A percentile compares a stretch with the other conserved stretches of the same genome.
These are phyloP conservation scores for Geophilus truncorum DNA, from an alignment of 2,888 invertebrate species.

Conservation along the genomic window DNA sequence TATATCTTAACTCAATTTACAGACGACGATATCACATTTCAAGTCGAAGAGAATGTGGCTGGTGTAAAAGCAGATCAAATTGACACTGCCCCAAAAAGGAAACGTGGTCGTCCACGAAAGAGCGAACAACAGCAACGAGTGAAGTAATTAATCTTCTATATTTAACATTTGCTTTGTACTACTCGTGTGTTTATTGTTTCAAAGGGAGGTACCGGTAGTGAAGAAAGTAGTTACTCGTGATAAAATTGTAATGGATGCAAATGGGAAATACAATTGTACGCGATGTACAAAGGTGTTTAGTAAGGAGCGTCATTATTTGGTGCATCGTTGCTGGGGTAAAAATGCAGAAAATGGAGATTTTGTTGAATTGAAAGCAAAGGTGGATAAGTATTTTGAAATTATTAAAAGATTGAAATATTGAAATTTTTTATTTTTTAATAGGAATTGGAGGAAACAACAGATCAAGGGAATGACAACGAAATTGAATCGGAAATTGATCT, in stretches of 20 bases:
- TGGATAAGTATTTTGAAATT: not conserved
- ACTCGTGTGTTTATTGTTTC: not conserved
- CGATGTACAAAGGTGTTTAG: constrained; percentile 45
- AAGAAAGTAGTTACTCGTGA: constrained; percentile 36
- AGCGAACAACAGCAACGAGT: constrained; percentile 30
- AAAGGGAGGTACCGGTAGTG: not conserved
- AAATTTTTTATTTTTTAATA: not conserved
- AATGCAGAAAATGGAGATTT: constrained; percentile 44
- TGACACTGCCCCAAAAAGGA: constrained; percentile 38
- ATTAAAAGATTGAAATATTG: not conserved
- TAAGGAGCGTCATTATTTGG: constrained; percentile 45
- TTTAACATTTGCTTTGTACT: not conserved
- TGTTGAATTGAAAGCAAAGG: constrained; percentile 45
- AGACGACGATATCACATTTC: constrained; percentile 1
- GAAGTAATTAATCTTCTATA: not conserved
- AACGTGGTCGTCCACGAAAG: constrained; percentile 42
- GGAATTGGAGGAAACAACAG: constrained; percentile 33
- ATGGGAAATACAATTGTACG: constrained; percentile 44
- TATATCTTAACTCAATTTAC: not conserved
- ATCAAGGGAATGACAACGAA: constrained; percentile 39
- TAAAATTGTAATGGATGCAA: constrained; percentile 41
- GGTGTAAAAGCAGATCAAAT: not conserved
- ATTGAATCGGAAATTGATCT: constrained; percentile 35
- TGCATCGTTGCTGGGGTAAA: constrained; percentile 44
- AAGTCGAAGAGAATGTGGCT: not conserved